Base-by-base conservation (phyloP, 2,888 invertebrate genomes). In the Phyllotreta cruciferae region DNA sequence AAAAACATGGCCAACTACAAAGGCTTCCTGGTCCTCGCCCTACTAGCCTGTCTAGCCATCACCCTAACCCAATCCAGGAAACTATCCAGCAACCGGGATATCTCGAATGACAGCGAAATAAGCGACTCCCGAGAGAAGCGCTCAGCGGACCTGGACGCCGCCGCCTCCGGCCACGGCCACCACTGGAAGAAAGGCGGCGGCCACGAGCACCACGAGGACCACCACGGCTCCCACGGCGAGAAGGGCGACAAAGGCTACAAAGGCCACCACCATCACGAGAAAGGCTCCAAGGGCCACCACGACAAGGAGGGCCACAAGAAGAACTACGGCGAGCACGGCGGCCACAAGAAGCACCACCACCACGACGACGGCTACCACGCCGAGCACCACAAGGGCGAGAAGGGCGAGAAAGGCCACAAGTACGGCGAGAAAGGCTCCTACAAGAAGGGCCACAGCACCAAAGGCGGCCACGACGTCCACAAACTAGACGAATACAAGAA, bases 401-500 rank as follows among this genome's bases (percentile, higher is more conserved):
- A 89, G 60, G 90, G 89, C 0, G 87, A 88, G 69, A 89, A 90
- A 72, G 82, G 81, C 5, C 82, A 82, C 52, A 88, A 89, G 68
- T 86, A 87, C 66, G 88, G 87, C 0, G 87, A 88, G 70, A 89
- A 90, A 73, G 92, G 92, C 7, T 87, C 88, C 70, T 93, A 90
- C 79, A 90, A 91, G 67, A 93, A 93, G 76, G 93, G 93, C 0
- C 93, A 93, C 81, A 90, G 89, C 67, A 93, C 92, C 70, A 91
- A 93, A 79, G 74, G 94, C 62, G 91, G 92, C 70, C 93, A 94
- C 77, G 90, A 92, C 78, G 85, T 93, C 6, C 92, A 94, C 81
- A 93, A 94, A 76, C 81, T 91, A 65, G 92, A 94, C 79, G 93
- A 93, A 80, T 92, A 87, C 81, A 91, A 92, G 78, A 93, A 93